Conservation (phyloP, 2,888 invertebrate species). For the Atethmia centrago region DNA sequence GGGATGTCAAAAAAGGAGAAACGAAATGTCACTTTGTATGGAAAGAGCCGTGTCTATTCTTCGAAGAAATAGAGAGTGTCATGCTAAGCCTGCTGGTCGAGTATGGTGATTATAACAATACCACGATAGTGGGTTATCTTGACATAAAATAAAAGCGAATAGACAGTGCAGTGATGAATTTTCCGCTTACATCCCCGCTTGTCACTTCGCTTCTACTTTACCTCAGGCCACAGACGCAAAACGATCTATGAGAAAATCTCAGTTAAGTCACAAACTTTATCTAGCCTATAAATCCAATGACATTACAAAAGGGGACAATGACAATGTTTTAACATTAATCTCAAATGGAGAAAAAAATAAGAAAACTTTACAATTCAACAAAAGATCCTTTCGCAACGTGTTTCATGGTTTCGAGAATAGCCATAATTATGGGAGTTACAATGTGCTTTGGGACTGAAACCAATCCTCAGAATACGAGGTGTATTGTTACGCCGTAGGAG, state of each 20-base stretch:
- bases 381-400: constrained; percentile 11
- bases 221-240: neutral
- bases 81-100: too few species aligned
- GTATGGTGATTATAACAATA: neutral
- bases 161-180: neutral
- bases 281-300: constrained; percentile 2
- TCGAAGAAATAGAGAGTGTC: too few species aligned
- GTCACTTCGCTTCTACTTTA: neutral
- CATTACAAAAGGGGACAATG: constrained; percentile 15
- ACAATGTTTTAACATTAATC: constrained; percentile 19
- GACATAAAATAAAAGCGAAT: neutral
- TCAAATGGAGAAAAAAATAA: constrained; percentile 46
- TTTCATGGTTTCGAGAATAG: constrained; percentile 18
- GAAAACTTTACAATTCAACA: constrained; percentile 37
- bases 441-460: constrained; percentile 19
- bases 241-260: neutral
- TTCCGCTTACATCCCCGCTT: neutral
- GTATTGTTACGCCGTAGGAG: constrained; percentile 13
- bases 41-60: too few species aligned
- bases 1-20: too few species aligned
- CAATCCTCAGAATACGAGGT: constrained; percentile 6
- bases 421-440: constrained; percentile 32
- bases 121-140: neutral
- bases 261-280: constrained; percentile 16
- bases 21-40: too few species aligned